phyloP scores from a whole-genome alignment of 2,113 vertebrate genomes.

The Pseudorectes ferrugineus region DNA sequence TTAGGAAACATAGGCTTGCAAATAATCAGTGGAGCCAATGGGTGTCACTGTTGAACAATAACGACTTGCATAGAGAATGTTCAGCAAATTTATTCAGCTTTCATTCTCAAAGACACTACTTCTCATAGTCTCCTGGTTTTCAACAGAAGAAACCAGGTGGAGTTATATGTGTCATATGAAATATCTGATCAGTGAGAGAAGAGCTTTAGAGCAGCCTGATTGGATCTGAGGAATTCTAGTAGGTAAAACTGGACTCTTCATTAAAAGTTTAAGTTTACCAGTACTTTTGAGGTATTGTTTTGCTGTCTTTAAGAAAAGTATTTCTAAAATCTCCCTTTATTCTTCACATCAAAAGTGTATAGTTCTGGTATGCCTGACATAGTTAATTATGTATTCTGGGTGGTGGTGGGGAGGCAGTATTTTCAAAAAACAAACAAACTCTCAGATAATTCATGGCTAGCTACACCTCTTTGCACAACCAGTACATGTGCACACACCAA shows the following conservation, averaged over 20 bases:
- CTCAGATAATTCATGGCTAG: neutral
- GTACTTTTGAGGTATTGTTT: neutral
- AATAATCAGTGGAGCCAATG: neutral
- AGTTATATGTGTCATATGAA: neutral
- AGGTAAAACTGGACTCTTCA: neutral
- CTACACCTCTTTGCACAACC: neutral
- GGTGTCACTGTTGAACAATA: constrained; percentile 41
- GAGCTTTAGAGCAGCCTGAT: neutral
- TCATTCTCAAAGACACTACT: neutral
- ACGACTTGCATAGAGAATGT: neutral
- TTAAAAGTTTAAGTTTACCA: neutral
- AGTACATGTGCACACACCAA: neutral
- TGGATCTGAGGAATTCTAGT: neutral
- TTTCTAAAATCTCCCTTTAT: neutral
- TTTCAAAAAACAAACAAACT: neutral
- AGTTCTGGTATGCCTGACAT: neutral
- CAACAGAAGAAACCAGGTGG: neutral
- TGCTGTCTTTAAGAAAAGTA: neutral
- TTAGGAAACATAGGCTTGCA: neutral
- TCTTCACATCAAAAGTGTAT: neutral
- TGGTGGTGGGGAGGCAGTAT: accelerated
- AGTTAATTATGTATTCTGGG: neutral
- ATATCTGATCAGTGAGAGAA: neutral
- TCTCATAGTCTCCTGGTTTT: neutral
- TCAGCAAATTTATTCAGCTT: neutral